phyloP scores from a whole-genome alignment of 2,797 vertebrate genomes.

The Scyliorhinus canicula region DNA sequence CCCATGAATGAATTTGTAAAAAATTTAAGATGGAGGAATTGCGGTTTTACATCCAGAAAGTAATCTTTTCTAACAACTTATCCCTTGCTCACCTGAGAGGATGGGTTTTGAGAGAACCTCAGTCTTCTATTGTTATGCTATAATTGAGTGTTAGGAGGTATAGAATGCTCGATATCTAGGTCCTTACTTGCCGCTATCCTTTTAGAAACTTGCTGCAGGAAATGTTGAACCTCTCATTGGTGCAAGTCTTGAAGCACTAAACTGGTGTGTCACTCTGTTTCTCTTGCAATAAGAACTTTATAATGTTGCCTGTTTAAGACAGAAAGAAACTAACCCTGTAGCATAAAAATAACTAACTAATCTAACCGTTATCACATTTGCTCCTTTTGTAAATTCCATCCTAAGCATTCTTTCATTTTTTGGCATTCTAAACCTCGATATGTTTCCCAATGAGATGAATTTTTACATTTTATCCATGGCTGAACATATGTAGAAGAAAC shows the following conservation, averaged over 20 bases:
- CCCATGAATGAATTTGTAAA: too few species aligned
- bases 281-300: background rate
- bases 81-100: background rate
- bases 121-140: background rate
- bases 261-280: background rate
- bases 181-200: background rate
- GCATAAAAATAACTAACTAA: background rate
- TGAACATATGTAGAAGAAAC: background rate
- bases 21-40: background rate
- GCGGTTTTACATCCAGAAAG: background rate
- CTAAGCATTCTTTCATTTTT: background rate
- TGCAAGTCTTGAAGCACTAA: background rate
- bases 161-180: background rate
- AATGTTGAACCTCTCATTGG: background rate
- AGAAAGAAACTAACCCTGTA: background rate
- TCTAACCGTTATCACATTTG: background rate
- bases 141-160: background rate
- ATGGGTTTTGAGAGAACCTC: background rate
- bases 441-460: background rate
- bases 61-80: background rate
- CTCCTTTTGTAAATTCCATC: background rate
- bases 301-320: background rate
- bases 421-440: background rate
- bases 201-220: background rate
- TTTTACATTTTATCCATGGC: background rate